Evolutionary conservation across 2,113 vertebrate species (phyloP).

Genomic region (Chloebia gouldiae): DNA sequence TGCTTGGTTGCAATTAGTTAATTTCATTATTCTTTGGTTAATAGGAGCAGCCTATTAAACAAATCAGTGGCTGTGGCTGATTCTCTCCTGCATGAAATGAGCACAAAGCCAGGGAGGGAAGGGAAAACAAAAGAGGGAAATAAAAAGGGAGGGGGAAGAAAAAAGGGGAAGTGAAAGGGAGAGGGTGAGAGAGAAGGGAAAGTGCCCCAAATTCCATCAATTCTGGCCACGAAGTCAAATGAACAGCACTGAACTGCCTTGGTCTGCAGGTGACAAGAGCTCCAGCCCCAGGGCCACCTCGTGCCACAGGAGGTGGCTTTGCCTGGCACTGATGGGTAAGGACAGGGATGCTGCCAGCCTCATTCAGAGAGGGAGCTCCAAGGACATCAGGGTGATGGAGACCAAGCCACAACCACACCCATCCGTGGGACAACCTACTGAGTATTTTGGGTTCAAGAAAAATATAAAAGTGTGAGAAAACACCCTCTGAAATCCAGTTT

Average conservation of each 20-base stretch:
- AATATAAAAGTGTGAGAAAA: background rate
- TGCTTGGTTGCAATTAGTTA: background rate
- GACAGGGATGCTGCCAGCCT: background rate
- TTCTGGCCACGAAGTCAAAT: background rate
- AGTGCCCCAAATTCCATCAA: background rate
- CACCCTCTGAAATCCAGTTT: background rate
- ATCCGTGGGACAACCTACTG: rapidly evolving
- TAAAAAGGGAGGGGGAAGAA: background rate
- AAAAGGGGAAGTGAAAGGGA: background rate
- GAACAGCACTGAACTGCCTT: background rate
- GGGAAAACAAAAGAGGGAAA: background rate
- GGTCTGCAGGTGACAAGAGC: background rate
- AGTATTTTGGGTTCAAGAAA: background rate
- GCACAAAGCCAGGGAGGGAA: rapidly evolving
- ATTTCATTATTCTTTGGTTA: background rate
- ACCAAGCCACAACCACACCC: background rate
- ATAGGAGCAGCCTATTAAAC: background rate
- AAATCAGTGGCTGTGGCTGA: background rate
- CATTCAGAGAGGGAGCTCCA: background rate
- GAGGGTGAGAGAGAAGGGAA: background rate
- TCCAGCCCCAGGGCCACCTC: background rate
- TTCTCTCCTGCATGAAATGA: background rate
- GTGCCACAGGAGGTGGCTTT: background rate
- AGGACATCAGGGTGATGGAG: background rate
- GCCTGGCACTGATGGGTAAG: background rate